These are phyloP conservation scores for Chaetodon trifasciatus DNA, from an alignment of 2,797 vertebrate genomes.

Conservation along the genomic window DNA sequence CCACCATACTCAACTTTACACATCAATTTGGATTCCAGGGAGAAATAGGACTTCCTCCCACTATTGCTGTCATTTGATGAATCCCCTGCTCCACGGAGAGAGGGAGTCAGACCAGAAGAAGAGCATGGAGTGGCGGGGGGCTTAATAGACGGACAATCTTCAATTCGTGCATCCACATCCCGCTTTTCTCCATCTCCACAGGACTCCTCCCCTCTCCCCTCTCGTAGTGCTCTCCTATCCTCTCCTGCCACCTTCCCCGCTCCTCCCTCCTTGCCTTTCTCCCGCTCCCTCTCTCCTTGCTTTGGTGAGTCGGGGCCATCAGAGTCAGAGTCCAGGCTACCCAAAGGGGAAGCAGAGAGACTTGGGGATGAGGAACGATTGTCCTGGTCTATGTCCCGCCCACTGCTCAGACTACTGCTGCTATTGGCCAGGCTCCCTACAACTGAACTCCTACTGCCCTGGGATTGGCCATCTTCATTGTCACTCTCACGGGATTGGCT, in stretches of 20 bases:
- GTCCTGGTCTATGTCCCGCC: constrained; percentile 98
- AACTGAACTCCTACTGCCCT: constrained; percentile 89
- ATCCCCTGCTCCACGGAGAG: constrained; percentile 81
- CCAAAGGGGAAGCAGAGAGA: constrained; percentile 95
- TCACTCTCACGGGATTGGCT: constrained; percentile 88
- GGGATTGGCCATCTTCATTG: constrained; percentile 89
- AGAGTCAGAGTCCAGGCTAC: constrained; percentile 96
- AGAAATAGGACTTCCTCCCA: constrained; percentile 86
- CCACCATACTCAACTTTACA: constrained; percentile 85
- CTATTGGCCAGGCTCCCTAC: constrained; percentile 95
- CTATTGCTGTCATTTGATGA: constrained; percentile 79
- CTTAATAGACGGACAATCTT: constrained; percentile 83
- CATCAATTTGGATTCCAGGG: constrained; percentile 86
- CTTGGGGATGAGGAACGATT: constrained; percentile 99
- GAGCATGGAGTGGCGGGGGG: constrained; percentile 81
- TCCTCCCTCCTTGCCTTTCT: constrained; percentile 83
- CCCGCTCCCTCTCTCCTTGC: constrained; percentile 82
- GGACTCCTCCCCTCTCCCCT: constrained; percentile 80
- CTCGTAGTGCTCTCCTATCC: constrained; percentile 77
- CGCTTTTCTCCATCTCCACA: constrained; percentile 82
- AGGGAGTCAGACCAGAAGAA: constrained; percentile 77
- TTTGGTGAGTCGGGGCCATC: constrained; percentile 90
- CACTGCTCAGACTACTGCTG: constrained; percentile 96
- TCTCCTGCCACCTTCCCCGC: constrained; percentile 79
- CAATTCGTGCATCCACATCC: constrained; percentile 79